These are phyloP conservation scores for Perodicticus potto DNA, from an alignment of 2,797 vertebrate genomes.

Conservation along the genomic window DNA sequence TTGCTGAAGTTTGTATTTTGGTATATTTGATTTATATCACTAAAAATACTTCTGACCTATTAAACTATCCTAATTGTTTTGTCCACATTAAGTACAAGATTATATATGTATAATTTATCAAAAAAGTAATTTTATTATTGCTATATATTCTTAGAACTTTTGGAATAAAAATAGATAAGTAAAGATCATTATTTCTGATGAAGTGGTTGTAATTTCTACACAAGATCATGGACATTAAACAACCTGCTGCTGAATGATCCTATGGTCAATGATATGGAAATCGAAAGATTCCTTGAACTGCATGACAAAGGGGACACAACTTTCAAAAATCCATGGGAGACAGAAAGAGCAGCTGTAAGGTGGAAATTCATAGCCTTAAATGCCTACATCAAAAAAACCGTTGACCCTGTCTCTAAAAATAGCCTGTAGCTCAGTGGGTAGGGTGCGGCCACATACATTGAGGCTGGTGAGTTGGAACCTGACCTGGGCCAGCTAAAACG, in stretches of 20 bases:
- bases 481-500: no score
- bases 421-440: no score
- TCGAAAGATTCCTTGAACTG: neutral
- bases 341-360: neutral
- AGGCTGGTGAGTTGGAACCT: no score
- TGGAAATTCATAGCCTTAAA: neutral
- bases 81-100: neutral
- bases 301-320: neutral
- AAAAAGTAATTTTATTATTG: neutral
- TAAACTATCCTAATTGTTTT: neutral
- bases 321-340: neutral
- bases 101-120: neutral
- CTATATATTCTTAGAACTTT: neutral
- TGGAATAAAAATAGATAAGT: neutral
- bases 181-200: slow-evolving; percentile 9
- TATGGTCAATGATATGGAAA: neutral
- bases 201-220: neutral
- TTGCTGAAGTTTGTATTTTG: slow-evolving; percentile 33
- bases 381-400: neutral
- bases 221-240: neutral
- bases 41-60: neutral
- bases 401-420: no score
- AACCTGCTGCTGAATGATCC: neutral
- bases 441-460: no score
- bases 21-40: slow-evolving; percentile 4